Percentiles rank a stretch among this genome's conserved stretches.
Evolutionary conservation across 1,140 invertebrate species (phyloP).

Genomic region (Yoshiicerus persimilis): DNA sequence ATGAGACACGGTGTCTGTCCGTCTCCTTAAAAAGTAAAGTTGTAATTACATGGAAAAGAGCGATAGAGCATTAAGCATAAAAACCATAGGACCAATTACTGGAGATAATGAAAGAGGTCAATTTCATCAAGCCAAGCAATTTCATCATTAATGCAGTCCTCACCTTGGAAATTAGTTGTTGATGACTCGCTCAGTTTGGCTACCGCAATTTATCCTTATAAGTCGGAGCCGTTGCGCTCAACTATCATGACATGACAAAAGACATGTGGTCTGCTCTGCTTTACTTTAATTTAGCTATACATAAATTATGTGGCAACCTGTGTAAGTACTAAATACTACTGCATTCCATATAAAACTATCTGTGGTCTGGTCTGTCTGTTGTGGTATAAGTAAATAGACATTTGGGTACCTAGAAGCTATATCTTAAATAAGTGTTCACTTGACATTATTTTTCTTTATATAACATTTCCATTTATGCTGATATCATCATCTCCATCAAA

Average conservation of each 20-base stretch:
- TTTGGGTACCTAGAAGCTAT: not conserved
- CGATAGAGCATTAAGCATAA: not conserved
- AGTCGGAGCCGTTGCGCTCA: not conserved
- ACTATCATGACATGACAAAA: not conserved
- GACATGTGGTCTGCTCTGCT: not conserved
- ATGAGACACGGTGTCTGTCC: not conserved
- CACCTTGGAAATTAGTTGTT: slow-evolving; percentile 39
- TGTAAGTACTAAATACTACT: not conserved
- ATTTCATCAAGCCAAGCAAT: slow-evolving; percentile 23
- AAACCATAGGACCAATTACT: slow-evolving; percentile 33
- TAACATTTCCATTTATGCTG: slow-evolving; percentile 19
- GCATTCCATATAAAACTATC: not conserved
- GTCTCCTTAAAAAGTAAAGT: not conserved
- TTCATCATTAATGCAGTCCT: slow-evolving; percentile 34
- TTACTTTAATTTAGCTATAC: not conserved
- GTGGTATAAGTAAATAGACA: no score
- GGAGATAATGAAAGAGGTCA: slow-evolving; percentile 34
- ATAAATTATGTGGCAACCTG: no score
- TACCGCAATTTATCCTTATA: slow-evolving; percentile 16
- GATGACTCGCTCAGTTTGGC: slow-evolving; percentile 37
- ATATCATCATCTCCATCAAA: slow-evolving; percentile 17
- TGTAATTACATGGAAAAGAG: not conserved
- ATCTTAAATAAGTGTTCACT: not conserved
- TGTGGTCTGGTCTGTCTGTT: no score
- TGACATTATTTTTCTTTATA: not conserved